Base-by-base conservation (phyloP, 1,140 invertebrate species). In the Anastrepha ludens region DNA sequence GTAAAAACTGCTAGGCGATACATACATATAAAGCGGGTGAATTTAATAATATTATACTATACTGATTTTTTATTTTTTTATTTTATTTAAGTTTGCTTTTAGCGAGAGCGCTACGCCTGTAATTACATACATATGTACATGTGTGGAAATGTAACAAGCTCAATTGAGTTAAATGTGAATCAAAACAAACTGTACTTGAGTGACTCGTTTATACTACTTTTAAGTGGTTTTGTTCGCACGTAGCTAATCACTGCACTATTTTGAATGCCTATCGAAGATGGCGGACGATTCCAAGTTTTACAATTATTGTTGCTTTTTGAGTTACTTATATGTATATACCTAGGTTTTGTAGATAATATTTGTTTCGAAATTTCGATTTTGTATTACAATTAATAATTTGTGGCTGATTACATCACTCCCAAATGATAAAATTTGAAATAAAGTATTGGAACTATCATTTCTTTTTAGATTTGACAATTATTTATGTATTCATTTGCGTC, bases 11-110 rank as follows among this genome's bases (percentile, higher is more conserved):
- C 15, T 62, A 17, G n/a, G 60, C 15, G 60, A n/a, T 62, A 62
- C 39, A 44, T 70, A 55, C 47, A 50, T 81, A 81, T 55, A 55
- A 81, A 81, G 74, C 74, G 17, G 47, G 41, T 81, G 29, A 39
- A 67, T 62, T 29, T 39, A 39, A 67, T n/a, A 20, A 5, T 67
- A 5, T 1, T 67, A 20, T 67, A 5, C n/a, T 67, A 20, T 67
- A 15, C 7, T 7, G 7, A 29, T 15, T 67, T 15, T 67, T 29
- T 67, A 29, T 39, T 67, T 7, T 67, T 67, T 67, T 67, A 67
- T 39, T 67, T 29, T 67, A 8, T 7, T 67, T 62, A 62, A 11
- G 4, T 11, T 15, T 74, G n/a, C 47, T 44, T 44, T 74, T 74
- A 47, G 17, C 41, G 47, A 74, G 70, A 6, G 41, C 29, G 11